Evolutionary conservation across 2,888 invertebrate genomes (phyloP).

Genomic region (Anthrax anthrax): DNA sequence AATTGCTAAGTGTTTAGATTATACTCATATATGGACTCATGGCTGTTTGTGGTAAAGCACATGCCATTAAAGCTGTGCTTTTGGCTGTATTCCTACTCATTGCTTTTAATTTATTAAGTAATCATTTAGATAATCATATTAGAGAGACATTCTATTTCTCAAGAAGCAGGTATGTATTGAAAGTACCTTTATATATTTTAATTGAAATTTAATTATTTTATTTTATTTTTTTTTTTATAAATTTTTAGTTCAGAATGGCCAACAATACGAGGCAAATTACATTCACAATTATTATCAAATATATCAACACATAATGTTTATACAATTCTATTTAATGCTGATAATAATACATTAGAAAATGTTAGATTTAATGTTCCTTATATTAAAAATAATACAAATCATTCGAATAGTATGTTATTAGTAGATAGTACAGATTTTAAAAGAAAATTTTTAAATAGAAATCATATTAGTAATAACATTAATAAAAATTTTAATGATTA

Average conservation of each 20-base stretch:
- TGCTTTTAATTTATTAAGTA: constrained; percentile 23
- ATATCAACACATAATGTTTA: constrained; percentile 3
- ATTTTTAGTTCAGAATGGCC: constrained; percentile 13
- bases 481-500: too few relatives aligned
- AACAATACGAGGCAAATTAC: background rate
- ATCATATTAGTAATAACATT: too few relatives aligned
- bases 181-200: too few relatives aligned
- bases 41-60: constrained; percentile 19
- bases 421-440: constrained; percentile 11
- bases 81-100: constrained; percentile 24
- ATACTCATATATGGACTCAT: constrained; percentile 9
- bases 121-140: constrained; percentile 23
- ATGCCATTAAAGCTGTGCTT: constrained; percentile 21
- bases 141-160: constrained; percentile 23
- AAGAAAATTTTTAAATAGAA: constrained; percentile 5
- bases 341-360: constrained; percentile 8
- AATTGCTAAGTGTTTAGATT: too few relatives aligned
- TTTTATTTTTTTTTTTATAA: background rate
- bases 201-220: too few relatives aligned
- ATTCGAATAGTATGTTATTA: constrained; percentile 8
- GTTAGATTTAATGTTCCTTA: constrained; percentile 9
- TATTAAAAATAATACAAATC: background rate
- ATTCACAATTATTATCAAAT: background rate
- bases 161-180: constrained; percentile 21
- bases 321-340: constrained; percentile 8